phyloP scores from a whole-genome alignment of 1,140 invertebrate species.

The Palaemon carinicauda region DNA sequence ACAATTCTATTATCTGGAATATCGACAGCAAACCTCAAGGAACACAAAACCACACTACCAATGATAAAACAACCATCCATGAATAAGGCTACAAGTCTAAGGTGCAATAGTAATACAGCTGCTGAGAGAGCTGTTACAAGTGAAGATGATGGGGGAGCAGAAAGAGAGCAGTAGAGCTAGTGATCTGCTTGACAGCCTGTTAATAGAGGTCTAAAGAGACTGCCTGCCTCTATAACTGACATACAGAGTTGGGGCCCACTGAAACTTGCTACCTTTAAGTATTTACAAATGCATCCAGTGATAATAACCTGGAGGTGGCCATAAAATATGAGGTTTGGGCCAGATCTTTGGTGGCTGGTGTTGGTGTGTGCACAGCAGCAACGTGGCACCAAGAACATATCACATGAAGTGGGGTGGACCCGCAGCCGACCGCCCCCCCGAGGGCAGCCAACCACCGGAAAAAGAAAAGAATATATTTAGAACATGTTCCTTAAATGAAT shows the following conservation, averaged over 20 bases:
- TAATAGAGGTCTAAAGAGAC: too few relatives aligned
- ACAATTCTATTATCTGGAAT: too few relatives aligned
- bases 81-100: too few relatives aligned
- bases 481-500: conserved; percentile 6
- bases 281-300: conserved; percentile 43
- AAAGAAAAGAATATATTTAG: conserved; percentile 54
- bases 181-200: neutral
- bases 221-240: too few relatives aligned
- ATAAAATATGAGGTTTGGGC: conserved; percentile 97
- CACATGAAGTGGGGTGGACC: conserved; percentile 43
- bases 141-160: neutral
- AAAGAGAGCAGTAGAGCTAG: conserved; percentile 19
- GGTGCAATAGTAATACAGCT: too few relatives aligned
- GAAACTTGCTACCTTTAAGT: conserved; percentile 44
- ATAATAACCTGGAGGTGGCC: conserved; percentile 88
- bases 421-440: conserved; percentile 38
- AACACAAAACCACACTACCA: too few relatives aligned
- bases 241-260: conserved; percentile 26
- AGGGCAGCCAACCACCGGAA: conserved; percentile 56
- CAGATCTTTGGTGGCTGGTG: conserved; percentile 89
- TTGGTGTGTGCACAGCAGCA: conserved; percentile 16
- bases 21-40: too few relatives aligned
- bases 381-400: conserved; percentile 24
- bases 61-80: too few relatives aligned
- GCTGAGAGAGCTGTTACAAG: neutral